These are phyloP conservation scores for Spinus pinus DNA, from an alignment of 2,797 vertebrate genomes.

Conservation along the genomic window DNA sequence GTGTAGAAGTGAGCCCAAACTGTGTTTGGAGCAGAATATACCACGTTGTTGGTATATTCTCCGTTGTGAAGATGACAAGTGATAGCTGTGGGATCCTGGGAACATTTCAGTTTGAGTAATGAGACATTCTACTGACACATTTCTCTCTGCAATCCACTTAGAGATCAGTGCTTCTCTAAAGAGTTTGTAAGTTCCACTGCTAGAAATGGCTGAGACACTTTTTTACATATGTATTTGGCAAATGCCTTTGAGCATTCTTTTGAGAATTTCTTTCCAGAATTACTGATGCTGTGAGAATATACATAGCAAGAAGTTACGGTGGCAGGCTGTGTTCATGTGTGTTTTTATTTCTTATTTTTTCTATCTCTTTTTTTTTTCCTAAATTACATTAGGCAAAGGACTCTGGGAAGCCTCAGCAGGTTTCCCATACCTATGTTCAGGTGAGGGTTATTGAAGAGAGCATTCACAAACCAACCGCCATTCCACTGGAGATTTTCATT, in stretches of 20 bases:
- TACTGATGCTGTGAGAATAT: background rate
- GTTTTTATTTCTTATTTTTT: background rate
- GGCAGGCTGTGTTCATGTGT: background rate
- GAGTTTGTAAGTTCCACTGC: conserved; percentile 1
- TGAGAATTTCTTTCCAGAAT: background rate
- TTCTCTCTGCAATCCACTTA: conserved; percentile 27
- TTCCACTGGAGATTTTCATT: conserved; percentile 92
- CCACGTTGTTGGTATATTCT: background rate
- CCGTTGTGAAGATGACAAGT: background rate
- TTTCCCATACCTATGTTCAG: conserved; percentile 82
- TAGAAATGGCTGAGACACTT: conserved; percentile 1
- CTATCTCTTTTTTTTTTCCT: background rate
- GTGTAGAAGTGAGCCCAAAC: background rate
- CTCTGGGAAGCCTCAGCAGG: conserved; percentile 89
- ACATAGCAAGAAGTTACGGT: background rate
- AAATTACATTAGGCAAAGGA: conserved; percentile 83
- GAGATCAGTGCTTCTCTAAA: conserved; percentile 44
- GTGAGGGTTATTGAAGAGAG: conserved; percentile 95
- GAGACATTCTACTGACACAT: conserved; percentile 27
- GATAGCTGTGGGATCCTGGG: conserved; percentile 48
- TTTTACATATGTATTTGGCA: conserved; percentile 27
- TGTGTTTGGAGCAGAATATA: background rate
- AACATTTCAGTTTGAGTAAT: conserved; percentile 35
- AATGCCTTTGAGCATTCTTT: background rate
- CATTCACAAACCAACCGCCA: conserved; percentile 88